These are phyloP conservation scores for Timema podura DNA, from an alignment of 2,888 invertebrate genomes.

Conservation along the genomic window DNA sequence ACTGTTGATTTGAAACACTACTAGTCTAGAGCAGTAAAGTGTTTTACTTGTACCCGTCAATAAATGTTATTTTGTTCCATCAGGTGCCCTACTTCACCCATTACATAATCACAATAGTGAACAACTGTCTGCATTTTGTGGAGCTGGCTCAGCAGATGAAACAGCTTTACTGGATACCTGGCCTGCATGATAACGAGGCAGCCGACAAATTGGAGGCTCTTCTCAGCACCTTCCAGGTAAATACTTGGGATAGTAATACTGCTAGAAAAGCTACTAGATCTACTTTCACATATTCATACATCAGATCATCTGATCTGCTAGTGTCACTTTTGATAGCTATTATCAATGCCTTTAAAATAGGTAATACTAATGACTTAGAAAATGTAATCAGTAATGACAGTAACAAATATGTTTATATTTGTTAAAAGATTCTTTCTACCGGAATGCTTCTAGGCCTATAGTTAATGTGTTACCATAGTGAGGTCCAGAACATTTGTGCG, in stretches of 20 bases:
- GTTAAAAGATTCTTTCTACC: slow-evolving; percentile 38
- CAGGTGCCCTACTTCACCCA: slow-evolving; percentile 81
- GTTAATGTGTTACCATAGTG: no score
- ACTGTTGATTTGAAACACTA: no score
- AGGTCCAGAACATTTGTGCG: no score
- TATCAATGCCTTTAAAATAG: no score
- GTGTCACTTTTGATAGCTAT: no score
- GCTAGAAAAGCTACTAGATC: no score
- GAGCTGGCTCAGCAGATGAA: slow-evolving; percentile 84
- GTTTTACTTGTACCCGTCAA: no score
- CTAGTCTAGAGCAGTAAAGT: no score
- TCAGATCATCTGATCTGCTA: no score
- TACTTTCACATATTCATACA: no score
- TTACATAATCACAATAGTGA: slow-evolving; percentile 92
- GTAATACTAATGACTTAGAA: not conserved
- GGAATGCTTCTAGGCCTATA: slow-evolving; percentile 46
- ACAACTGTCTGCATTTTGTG: slow-evolving; percentile 89
- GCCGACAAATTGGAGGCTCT: slow-evolving; percentile 63
- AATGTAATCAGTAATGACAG: slow-evolving; percentile 23
- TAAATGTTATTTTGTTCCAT: not conserved
- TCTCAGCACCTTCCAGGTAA: slow-evolving; percentile 63
- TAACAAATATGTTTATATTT: no score
- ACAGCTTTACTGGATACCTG: slow-evolving; percentile 70
- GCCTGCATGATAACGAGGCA: slow-evolving; percentile 54
- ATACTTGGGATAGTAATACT: not conserved